Percentiles rank a stretch among this genome's conserved stretches.
phyloP scores from a whole-genome alignment of 2,797 vertebrate genomes.

The Epinephelus malabaricus region DNA sequence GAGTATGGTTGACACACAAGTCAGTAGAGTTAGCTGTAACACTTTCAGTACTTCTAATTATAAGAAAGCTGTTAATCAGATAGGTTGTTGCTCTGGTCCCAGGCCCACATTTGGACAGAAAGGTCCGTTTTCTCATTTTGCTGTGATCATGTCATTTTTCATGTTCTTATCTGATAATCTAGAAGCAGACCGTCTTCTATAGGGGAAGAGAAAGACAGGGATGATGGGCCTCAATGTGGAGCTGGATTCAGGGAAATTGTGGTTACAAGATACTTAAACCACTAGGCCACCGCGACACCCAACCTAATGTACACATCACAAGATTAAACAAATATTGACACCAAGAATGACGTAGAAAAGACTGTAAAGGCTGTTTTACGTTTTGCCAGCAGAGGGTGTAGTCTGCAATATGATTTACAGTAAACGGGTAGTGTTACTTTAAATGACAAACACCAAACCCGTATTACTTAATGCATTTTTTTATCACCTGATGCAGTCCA shows the following conservation, averaged over 20 bases:
- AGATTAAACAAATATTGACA: not conserved
- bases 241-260: not conserved
- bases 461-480: not conserved
- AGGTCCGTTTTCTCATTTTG: not conserved
- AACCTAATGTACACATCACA: not conserved
- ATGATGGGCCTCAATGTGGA: not conserved
- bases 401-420: slow-evolving; percentile 7
- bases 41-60: not conserved
- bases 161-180: not conserved
- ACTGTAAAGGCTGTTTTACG: not conserved
- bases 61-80: not conserved
- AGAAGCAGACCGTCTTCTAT: not conserved
- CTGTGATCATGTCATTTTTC: not conserved
- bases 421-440: slow-evolving; percentile 1
- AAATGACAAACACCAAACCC: not conserved
- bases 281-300: not conserved
- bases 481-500: too few relatives aligned
- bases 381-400: slow-evolving; percentile 32
- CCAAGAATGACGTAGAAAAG: not conserved
- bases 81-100: not conserved
- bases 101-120: not conserved
- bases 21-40: not conserved
- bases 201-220: not conserved
- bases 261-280: not conserved
- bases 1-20: not conserved